Percentiles rank a stretch among this genome's conserved stretches.
Conservation (phyloP, 2,888 invertebrate species). For the Icerya purchasi region DNA sequence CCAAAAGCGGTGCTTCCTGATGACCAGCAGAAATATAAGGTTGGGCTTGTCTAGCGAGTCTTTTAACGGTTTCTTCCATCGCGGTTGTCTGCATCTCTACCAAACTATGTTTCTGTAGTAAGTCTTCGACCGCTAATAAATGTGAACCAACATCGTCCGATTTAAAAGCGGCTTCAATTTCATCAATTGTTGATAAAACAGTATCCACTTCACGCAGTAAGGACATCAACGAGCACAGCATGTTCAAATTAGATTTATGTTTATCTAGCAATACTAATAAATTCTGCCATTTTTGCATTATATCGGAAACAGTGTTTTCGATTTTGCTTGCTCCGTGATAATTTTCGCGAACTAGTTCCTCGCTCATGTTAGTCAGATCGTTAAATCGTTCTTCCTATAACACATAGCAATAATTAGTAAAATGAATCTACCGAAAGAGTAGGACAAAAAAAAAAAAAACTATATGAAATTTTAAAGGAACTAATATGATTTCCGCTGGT, state of each 20-base stretch:
- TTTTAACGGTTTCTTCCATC: slow-evolving; percentile 60
- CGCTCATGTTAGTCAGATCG: slow-evolving; percentile 79
- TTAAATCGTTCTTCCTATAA: slow-evolving; percentile 70
- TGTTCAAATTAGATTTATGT: slow-evolving; percentile 50
- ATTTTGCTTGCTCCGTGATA: slow-evolving; percentile 78
- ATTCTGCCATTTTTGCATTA: slow-evolving; percentile 68
- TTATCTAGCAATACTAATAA: slow-evolving; percentile 65
- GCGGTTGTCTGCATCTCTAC: slow-evolving; percentile 79
- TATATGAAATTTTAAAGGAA: too few relatives aligned
- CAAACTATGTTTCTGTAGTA: slow-evolving; percentile 79
- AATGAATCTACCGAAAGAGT: too few relatives aligned
- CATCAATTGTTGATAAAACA: slow-evolving; percentile 52
- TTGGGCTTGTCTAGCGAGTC: slow-evolving; percentile 45
- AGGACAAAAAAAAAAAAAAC: too few relatives aligned
- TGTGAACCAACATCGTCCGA: slow-evolving; percentile 82
- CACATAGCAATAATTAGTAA: too few relatives aligned
- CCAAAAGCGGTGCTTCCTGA: slow-evolving; percentile 37
- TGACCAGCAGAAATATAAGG: slow-evolving; percentile 34
- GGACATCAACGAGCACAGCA: slow-evolving; percentile 66
- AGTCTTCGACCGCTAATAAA: slow-evolving; percentile 79
- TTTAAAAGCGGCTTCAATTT: slow-evolving; percentile 23
- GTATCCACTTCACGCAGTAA: slow-evolving; percentile 81
- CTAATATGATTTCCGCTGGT: too few relatives aligned
- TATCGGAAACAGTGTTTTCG: slow-evolving; percentile 43
- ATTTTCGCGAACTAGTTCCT: slow-evolving; percentile 71